Conservation (phyloP, 2,888 invertebrate species). For the Conus canariensis region DNA sequence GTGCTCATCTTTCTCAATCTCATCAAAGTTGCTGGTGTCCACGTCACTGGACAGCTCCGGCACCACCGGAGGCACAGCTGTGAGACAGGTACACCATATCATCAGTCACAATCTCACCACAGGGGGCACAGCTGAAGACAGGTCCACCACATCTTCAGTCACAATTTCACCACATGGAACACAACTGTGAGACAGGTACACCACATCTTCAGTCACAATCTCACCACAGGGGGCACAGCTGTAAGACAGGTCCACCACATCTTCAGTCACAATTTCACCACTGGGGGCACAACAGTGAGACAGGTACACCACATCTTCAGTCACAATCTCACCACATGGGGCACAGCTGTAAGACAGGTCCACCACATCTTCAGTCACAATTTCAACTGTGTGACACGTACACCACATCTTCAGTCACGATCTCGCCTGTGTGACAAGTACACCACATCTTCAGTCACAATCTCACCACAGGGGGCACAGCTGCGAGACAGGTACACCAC, state of each 20-base stretch:
- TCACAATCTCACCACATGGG: conserved; percentile 88
- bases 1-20: conserved; percentile 95
- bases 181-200: conserved; percentile 77
- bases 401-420: too few relatives aligned
- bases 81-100: background rate
- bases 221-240: conserved; percentile 92
- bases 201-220: too few relatives aligned
- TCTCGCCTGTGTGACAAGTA: too few relatives aligned
- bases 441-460: too few relatives aligned
- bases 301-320: background rate
- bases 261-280: conserved; percentile 82
- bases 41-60: conserved; percentile 97
- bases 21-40: conserved; percentile 99
- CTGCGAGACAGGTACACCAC: too few relatives aligned
- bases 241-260: background rate
- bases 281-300: conserved; percentile 87
- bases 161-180: background rate
- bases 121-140: background rate
- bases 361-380: background rate
- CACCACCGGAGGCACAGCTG: conserved; percentile 92
- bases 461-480: too few relatives aligned
- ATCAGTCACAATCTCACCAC: too few relatives aligned
- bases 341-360: conserved; percentile 80
- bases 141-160: too few relatives aligned
- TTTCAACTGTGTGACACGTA: too few relatives aligned